Evolutionary conservation across 1,140 invertebrate species (phyloP).

Genomic region (Uloborus diversus): DNA sequence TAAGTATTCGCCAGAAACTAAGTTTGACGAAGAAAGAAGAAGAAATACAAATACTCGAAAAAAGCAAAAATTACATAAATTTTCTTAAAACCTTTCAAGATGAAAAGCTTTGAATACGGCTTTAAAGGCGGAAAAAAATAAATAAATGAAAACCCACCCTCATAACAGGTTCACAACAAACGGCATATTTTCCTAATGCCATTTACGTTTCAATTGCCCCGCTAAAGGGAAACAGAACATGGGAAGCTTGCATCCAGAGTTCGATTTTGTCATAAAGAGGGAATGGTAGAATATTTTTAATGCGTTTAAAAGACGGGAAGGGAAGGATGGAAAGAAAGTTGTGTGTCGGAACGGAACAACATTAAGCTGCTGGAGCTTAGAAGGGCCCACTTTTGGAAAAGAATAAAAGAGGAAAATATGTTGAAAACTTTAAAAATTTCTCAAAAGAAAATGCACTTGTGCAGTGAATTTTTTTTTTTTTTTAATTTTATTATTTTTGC

Average conservation of each 20-base stretch:
- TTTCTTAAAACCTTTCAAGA: constrained; percentile 46
- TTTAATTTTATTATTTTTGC: not conserved
- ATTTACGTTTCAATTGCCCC: constrained; percentile 48
- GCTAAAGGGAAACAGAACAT: not conserved
- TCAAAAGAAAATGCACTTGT: no score
- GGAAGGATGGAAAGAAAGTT: not conserved
- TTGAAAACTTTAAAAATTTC: no score
- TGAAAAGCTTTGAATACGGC: constrained; percentile 37
- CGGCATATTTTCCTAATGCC: constrained; percentile 39
- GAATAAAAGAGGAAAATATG: no score
- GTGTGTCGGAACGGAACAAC: constrained; percentile 14
- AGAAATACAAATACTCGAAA: not conserved
- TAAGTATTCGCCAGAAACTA: constrained; percentile 8
- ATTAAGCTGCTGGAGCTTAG: constrained; percentile 20
- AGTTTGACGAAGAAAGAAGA: not conserved
- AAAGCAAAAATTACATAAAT: constrained; percentile 45
- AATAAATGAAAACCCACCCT: not conserved
- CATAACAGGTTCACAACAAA: constrained; percentile 13
- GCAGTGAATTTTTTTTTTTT: not conserved
- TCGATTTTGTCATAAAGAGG: constrained; percentile 48
- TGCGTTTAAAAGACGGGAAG: constrained; percentile 25
- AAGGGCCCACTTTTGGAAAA: not conserved
- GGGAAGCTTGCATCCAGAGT: constrained; percentile 30
- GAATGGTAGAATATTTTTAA: constrained; percentile 42
- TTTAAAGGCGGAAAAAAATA: constrained; percentile 22